Percentiles rank a stretch among this genome's conserved stretches.
These are phyloP conservation scores for Leptopilina myrica DNA, from an alignment of 2,888 invertebrate species.

Conservation along the genomic window DNA sequence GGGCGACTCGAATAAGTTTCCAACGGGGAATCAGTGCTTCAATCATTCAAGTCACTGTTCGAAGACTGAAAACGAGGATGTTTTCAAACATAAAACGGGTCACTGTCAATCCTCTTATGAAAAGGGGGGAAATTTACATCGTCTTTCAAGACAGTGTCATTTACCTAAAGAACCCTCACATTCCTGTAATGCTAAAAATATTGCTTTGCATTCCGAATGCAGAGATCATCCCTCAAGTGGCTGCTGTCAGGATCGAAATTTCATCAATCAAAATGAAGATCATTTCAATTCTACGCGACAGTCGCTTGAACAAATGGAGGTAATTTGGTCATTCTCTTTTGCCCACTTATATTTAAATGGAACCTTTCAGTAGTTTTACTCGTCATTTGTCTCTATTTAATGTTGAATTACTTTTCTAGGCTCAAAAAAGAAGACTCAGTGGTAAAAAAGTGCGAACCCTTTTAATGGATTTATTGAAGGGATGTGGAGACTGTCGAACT, in stretches of 20 bases:
- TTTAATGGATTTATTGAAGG: conserved; percentile 69
- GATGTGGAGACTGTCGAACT: conserved; percentile 69
- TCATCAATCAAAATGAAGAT: conserved; percentile 59
- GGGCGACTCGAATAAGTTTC: not conserved
- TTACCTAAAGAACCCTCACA: conserved; percentile 52
- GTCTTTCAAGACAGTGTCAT: conserved; percentile 55
- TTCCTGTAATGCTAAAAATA: conserved; percentile 52
- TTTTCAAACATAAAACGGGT: not conserved
- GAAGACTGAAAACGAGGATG: not conserved
- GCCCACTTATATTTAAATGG: not conserved
- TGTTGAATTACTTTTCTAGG: conserved; percentile 52
- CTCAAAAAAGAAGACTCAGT: conserved; percentile 66
- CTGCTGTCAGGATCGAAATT: conserved; percentile 48
- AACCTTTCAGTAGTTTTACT: not conserved
- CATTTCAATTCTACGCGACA: conserved; percentile 57
- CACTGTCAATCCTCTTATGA: conserved; percentile 40
- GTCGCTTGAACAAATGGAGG: conserved; percentile 62
- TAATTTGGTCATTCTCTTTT: conserved; percentile 48
- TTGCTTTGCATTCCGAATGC: conserved; percentile 38
- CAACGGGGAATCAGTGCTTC: not conserved
- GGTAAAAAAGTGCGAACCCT: conserved; percentile 69
- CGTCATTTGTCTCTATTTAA: conserved; percentile 17
- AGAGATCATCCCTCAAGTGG: conserved; percentile 44
- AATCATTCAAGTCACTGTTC: not conserved
- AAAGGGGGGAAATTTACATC: conserved; percentile 50